phyloP scores from a whole-genome alignment of 2,797 vertebrate species.

The Pseudochaenichthys georgianus region DNA sequence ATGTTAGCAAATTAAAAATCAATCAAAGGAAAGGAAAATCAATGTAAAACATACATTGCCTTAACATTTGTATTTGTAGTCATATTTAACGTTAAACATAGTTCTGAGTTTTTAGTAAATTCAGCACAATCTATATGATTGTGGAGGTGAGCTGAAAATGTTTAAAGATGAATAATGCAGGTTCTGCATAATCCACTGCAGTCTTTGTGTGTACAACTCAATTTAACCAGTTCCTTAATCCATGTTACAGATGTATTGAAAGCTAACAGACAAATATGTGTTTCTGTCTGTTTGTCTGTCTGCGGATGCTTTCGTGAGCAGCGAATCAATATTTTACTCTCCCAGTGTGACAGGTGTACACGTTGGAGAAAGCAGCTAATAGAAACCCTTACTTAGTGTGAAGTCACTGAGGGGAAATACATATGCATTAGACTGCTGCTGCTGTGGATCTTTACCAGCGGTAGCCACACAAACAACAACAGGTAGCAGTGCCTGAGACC shows the following conservation, averaged over 20 bases:
- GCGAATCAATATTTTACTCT: conserved; percentile 75
- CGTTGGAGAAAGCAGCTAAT: conserved; percentile 63
- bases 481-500: conserved; percentile 74
- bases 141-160: conserved; percentile 6
- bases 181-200: conserved; percentile 25
- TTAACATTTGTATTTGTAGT: not conserved
- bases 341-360: conserved; percentile 72
- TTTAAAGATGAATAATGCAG: not conserved
- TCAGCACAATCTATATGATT: not conserved
- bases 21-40: not conserved
- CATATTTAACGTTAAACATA: not conserved
- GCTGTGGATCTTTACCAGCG: conserved; percentile 78
- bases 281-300: conserved; percentile 48
- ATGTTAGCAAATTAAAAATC: not conserved
- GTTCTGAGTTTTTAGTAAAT: not conserved
- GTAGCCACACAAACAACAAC: conserved; percentile 79
- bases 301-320: conserved; percentile 36
- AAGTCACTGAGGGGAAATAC: conserved; percentile 69
- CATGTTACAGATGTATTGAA: conserved; percentile 64
- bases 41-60: not conserved
- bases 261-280: conserved; percentile 57
- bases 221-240: conserved; percentile 75
- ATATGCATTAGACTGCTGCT: conserved; percentile 75
- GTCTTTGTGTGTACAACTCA: conserved; percentile 1
- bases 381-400: conserved; percentile 74